Evolutionary conservation across 1,140 invertebrate species (phyloP), one percentile per base, ranked within the genome.

Genomic region (Drosophila jambulina): DNA sequence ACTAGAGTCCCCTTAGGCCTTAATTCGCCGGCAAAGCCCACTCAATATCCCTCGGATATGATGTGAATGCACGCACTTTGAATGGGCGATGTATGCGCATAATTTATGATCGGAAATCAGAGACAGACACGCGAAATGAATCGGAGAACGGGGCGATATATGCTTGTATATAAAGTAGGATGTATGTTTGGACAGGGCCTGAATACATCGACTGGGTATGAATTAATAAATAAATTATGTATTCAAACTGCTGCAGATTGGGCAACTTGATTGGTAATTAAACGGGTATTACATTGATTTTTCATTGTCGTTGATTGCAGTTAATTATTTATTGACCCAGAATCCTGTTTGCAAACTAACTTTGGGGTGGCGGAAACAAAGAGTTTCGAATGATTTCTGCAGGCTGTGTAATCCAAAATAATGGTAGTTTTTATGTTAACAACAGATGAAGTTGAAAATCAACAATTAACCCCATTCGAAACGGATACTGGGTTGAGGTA

Each of bases 201-300:
- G 54, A 74, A 72, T 53, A 38, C 68, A 72, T 60, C 32, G 46
- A 34, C 45, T 62, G 56, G 53, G 43, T 72, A 72, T 71, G 59
- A 72, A 75, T 63, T 75, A 64, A 57, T 42, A 64, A 70, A 70
- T 78, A 78, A 78, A 78, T 78, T 70, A 78, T 78, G 57, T 57
- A 78, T 62, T 77, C 75, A 54, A 70, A 70, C 40, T 49, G 64
- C 75, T 70, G 75, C 75, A 62, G 56, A 62, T 76, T 65, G 62
- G 43, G 53, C 29, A 64, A 64, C 42, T 53, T 74, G 45, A 56
- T 75, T 65, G 70, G 42, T 64, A 76, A 74, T 74, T 63, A 64
- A 63, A 75, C 51, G 49, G 17, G 45, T 23, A 67, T 58, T 40
- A 67, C 71, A 63, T 46, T 75, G 43, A 42, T 74, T 75, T 72